phyloP scores from a whole-genome alignment of 2,113 vertebrate species.

The Erpornis zantholeuca region DNA sequence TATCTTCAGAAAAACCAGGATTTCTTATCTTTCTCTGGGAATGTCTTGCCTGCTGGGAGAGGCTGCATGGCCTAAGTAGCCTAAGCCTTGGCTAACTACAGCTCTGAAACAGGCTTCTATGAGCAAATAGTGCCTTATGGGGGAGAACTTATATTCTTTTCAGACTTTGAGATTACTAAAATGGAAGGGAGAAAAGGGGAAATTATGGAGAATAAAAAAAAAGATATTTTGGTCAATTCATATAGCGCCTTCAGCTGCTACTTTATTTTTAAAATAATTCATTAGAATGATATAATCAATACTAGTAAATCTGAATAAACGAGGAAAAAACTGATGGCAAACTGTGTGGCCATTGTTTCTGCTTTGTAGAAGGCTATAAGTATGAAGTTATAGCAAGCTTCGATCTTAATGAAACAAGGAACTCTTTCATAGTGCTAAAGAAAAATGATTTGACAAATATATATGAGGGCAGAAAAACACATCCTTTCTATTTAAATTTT shows the following conservation, averaged over 20 bases:
- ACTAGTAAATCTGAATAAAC: background rate
- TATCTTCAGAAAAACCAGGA: background rate
- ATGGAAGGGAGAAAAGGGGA: background rate
- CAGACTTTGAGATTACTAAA: background rate
- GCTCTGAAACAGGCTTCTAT: background rate
- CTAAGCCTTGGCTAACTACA: background rate
- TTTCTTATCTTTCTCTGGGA: background rate
- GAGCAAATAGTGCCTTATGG: background rate
- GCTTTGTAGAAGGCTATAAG: background rate
- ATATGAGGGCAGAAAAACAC: background rate
- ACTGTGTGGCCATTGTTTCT: background rate
- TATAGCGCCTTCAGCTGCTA: background rate
- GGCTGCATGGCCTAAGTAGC: background rate
- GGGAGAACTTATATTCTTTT: background rate
- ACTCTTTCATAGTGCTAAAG: background rate
- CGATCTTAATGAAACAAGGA: background rate
- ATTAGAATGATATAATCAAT: background rate
- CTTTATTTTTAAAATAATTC: background rate
- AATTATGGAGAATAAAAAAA: background rate
- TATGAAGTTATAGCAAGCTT: background rate
- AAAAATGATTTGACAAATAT: background rate
- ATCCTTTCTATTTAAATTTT: background rate
- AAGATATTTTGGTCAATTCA: background rate
- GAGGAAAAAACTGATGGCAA: background rate
- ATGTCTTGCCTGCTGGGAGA: background rate